These are phyloP conservation scores for Sylvia borin DNA, from an alignment of 2,797 vertebrate species.

Conservation along the genomic window DNA sequence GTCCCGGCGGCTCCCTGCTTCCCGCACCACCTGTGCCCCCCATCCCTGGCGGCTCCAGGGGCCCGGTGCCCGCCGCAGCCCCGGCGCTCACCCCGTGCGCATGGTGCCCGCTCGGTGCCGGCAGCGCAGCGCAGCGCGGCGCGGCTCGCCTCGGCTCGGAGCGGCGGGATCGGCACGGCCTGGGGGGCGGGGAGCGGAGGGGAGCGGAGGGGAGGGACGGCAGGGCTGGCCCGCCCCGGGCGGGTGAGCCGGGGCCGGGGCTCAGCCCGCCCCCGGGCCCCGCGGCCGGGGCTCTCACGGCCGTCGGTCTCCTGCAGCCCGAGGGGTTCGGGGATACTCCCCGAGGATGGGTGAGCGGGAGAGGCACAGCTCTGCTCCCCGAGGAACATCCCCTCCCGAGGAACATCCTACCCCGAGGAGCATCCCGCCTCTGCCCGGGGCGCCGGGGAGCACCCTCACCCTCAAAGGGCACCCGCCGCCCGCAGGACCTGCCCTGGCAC, in stretches of 20 bases:
- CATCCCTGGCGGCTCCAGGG: background rate
- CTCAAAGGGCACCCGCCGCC: background rate
- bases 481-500: background rate
- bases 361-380: background rate
- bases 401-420: background rate
- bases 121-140: background rate
- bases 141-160: background rate
- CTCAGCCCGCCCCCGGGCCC: background rate
- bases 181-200: background rate
- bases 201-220: background rate
- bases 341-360: background rate
- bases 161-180: background rate
- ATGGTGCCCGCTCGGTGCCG: constrained; percentile 15
- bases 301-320: background rate
- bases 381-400: background rate
- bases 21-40: background rate
- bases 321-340: background rate
- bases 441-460: background rate
- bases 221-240: background rate
- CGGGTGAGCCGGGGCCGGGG: background rate
- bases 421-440: background rate
- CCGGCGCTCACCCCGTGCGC: constrained; percentile 8
- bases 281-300: background rate
- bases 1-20: background rate
- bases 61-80: background rate